Percentiles rank a stretch among this genome's conserved stretches.
These are phyloP conservation scores for Phania funesta DNA, from an alignment of 2,888 invertebrate genomes.

Conservation along the genomic window DNA sequence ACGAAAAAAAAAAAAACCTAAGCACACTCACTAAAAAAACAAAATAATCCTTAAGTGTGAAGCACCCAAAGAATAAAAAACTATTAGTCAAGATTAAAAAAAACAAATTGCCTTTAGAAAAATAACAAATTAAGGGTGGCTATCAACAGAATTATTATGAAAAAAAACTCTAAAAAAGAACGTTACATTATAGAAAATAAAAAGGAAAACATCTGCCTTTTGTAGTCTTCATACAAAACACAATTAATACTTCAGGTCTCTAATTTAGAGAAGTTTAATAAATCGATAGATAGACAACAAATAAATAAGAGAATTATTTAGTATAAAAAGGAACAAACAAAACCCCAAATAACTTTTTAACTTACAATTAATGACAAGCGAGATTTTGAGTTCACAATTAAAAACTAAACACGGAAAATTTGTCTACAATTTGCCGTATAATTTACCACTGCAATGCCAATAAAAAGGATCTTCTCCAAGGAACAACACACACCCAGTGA, in stretches of 20 bases:
- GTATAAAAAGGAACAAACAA: slow-evolving; percentile 13
- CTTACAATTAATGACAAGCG: slow-evolving; percentile 73
- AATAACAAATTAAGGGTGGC: slow-evolving; percentile 63
- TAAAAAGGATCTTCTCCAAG: slow-evolving; percentile 36
- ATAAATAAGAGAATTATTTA: slow-evolving; percentile 5
- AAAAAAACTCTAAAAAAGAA: slow-evolving; percentile 48
- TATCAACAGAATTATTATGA: slow-evolving; percentile 54
- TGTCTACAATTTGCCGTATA: slow-evolving; percentile 69
- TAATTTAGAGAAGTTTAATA: slow-evolving; percentile 56
- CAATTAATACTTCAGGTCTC: slow-evolving; percentile 6
- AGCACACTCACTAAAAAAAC: slow-evolving; percentile 47
- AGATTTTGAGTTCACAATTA: slow-evolving; percentile 60
- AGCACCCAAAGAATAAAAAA: slow-evolving; percentile 64
- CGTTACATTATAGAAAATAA: slow-evolving; percentile 58
- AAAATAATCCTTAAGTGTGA: slow-evolving; percentile 72
- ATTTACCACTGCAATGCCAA: slow-evolving; percentile 56
- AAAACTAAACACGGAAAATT: slow-evolving; percentile 73
- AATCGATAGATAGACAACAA: slow-evolving; percentile 57
- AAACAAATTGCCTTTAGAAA: slow-evolving; percentile 53
- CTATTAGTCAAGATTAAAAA: slow-evolving; percentile 78
- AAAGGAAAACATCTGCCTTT: slow-evolving; percentile 62
- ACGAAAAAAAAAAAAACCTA: slow-evolving; percentile 43
- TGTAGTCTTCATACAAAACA: slow-evolving; percentile 18
- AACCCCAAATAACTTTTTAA: slow-evolving; percentile 72
- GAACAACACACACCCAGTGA: slow-evolving; percentile 65